A percentile compares a stretch with the other conserved stretches of the same genome.
Conservation (phyloP, 92 coral and sea anemone genomes). For the Metridium senile region DNA sequence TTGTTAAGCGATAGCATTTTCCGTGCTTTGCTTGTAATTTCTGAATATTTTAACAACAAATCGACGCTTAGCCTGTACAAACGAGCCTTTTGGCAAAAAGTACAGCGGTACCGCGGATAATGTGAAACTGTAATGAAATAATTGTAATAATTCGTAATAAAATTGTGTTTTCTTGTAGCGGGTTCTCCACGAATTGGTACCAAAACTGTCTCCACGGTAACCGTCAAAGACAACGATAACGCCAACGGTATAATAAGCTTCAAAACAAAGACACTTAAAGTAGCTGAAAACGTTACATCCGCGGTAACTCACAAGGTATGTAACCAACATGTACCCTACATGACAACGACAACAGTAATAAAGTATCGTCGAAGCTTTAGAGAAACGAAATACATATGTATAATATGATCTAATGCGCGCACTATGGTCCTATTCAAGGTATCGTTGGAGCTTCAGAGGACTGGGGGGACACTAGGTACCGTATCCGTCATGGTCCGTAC, state of each 20-base stretch:
- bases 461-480: constrained; percentile 86
- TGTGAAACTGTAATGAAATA: too few relatives aligned
- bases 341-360: too few relatives aligned
- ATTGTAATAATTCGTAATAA: too few relatives aligned
- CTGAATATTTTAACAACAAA: too few relatives aligned
- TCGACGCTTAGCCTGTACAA: too few relatives aligned
- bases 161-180: constrained; percentile 45
- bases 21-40: too few relatives aligned
- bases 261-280: constrained; percentile 52
- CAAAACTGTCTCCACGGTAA: constrained; percentile 61
- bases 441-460: constrained; percentile 71
- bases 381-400: too few relatives aligned
- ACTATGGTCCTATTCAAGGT: constrained; percentile 23
- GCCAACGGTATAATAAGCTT: constrained; percentile 84
- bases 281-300: constrained; percentile 72
- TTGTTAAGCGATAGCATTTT: too few relatives aligned
- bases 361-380: too few relatives aligned
- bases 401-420: too few relatives aligned
- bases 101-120: too few relatives aligned
- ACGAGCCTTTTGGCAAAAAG: too few relatives aligned
- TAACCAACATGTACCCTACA: neutral
- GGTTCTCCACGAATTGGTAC: constrained; percentile 77
- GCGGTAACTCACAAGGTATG: constrained; percentile 47
- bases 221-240: constrained; percentile 87
- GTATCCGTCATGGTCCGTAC: constrained; percentile 88